Conservation (phyloP, 2,113 vertebrate genomes). For the Neolamprologus devosi region DNA sequence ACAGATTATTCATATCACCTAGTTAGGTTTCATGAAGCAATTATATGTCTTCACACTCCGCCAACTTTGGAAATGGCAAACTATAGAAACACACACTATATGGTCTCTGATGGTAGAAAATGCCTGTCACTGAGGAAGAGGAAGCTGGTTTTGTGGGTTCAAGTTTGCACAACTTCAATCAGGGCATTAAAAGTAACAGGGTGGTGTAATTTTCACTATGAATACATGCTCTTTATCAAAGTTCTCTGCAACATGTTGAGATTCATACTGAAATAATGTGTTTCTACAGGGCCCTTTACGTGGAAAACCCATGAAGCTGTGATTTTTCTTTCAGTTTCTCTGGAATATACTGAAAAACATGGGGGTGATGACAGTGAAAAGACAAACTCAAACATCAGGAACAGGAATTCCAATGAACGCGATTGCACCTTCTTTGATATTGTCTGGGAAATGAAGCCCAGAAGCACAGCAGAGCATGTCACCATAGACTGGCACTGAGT, state of each 20-base stretch:
- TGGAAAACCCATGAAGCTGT: background rate
- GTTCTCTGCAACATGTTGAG: background rate
- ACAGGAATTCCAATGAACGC: background rate
- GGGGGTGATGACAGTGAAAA: background rate
- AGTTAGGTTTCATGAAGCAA: slow-evolving; percentile 69
- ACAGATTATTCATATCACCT: slow-evolving; percentile 72
- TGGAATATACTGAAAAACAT: background rate
- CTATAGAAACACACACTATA: slow-evolving; percentile 31
- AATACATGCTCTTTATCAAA: background rate
- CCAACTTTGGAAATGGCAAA: slow-evolving; percentile 60
- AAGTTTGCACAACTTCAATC: background rate
- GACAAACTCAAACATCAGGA: background rate
- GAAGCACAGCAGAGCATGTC: background rate
- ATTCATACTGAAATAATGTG: background rate
- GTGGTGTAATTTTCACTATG: background rate
- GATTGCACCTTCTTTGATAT: background rate
- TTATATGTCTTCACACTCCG: slow-evolving; percentile 66
- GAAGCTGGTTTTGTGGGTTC: background rate
- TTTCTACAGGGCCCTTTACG: background rate
- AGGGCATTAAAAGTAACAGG: background rate
- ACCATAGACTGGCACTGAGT: background rate
- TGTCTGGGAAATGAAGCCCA: background rate
- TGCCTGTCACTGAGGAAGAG: slow-evolving; percentile 26
- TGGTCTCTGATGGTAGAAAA: slow-evolving; percentile 17
- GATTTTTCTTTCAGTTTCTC: background rate